phyloP scores from a whole-genome alignment of 2,797 vertebrate genomes.

The Gadopsis bispinosus region DNA sequence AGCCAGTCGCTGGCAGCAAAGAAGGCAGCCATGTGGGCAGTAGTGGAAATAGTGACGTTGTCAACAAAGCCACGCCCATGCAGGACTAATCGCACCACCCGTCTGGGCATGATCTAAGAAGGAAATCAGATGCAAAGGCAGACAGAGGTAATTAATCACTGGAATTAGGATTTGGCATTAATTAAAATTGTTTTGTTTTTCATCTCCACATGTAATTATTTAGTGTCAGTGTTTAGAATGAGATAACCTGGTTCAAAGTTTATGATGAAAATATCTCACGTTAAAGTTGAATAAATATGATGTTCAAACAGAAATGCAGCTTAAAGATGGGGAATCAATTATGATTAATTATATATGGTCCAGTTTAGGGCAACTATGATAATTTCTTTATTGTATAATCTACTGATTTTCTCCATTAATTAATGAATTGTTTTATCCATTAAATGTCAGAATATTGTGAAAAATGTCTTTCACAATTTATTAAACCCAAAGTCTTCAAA shows the following conservation, averaged over 20 bases:
- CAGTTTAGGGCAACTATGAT: neutral
- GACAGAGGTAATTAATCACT: neutral
- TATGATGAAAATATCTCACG: neutral
- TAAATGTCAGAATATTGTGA: neutral
- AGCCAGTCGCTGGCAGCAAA: constrained; percentile 96
- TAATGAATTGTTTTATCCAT: neutral
- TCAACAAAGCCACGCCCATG: constrained; percentile 91
- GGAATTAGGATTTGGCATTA: neutral
- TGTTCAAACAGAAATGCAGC: neutral
- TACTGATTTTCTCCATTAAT: neutral
- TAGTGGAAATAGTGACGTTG: constrained; percentile 94
- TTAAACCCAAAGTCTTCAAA: neutral
- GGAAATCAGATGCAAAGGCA: neutral
- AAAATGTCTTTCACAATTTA: neutral
- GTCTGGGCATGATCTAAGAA: constrained; percentile 90
- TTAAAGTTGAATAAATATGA: neutral
- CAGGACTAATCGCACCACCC: constrained; percentile 88
- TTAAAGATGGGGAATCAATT: neutral
- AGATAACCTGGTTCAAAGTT: neutral
- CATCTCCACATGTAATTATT: neutral
- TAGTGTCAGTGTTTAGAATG: neutral
- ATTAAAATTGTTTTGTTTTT: neutral
- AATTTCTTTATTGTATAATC: neutral
- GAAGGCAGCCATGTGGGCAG: constrained; percentile 95
- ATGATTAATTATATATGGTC: neutral